phyloP scores from a whole-genome alignment of 2,888 invertebrate species.

The Gastrophysa polygoni region DNA sequence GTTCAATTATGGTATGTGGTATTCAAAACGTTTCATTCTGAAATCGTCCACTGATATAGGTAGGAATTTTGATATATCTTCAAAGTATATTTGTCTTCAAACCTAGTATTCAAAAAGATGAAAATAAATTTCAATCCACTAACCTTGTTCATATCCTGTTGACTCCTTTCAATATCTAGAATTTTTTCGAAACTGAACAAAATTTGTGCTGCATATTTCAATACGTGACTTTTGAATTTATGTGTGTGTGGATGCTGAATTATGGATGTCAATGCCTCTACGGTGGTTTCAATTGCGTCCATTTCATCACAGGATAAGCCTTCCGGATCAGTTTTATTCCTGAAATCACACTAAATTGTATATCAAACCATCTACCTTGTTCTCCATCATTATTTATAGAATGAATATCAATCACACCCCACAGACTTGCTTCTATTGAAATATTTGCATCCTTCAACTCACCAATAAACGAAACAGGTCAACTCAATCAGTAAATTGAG shows the following conservation, averaged over 20 bases:
- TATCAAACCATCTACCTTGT: not conserved
- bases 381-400: not conserved
- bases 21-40: no score
- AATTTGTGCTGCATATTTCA: slow-evolving; percentile 65
- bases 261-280: slow-evolving; percentile 67
- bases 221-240: slow-evolving; percentile 61
- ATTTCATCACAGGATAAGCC: slow-evolving; percentile 63
- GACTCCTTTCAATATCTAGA: slow-evolving; percentile 58
- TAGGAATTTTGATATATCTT: no score
- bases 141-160: slow-evolving; percentile 54
- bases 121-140: no score
- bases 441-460: slow-evolving; percentile 31
- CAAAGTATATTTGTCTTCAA: no score
- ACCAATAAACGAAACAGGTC: slow-evolving; percentile 57
- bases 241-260: slow-evolving; percentile 68
- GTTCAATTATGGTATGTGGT: no score
- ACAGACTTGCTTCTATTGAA: not conserved
- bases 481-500: slow-evolving; percentile 55
- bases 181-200: slow-evolving; percentile 64
- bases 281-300: slow-evolving; percentile 65
- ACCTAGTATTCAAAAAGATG: no score
- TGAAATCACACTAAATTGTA: slow-evolving; percentile 30
- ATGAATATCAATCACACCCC: not conserved
- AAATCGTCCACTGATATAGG: no score
- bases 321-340: slow-evolving; percentile 58